Conservation (phyloP, 2,113 vertebrate species). For the Chloropsis hardwickii region DNA sequence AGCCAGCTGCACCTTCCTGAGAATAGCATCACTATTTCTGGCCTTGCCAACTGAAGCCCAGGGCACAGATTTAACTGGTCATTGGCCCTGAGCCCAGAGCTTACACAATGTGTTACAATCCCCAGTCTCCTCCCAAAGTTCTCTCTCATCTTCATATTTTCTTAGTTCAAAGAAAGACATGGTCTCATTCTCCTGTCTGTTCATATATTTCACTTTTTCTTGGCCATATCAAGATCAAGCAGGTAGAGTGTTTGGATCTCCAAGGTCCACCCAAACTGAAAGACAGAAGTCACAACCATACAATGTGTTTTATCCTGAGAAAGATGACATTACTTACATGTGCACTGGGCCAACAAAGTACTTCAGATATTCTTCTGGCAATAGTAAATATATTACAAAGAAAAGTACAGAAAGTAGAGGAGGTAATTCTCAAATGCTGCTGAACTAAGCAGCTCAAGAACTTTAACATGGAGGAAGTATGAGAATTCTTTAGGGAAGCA, state of each 20-base stretch:
- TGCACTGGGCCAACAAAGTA: not conserved
- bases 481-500: not conserved
- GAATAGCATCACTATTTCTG: conserved; percentile 45
- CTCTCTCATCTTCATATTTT: not conserved
- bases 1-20: conserved; percentile 20
- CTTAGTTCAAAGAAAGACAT: not conserved
- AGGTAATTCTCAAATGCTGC: not conserved
- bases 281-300: not conserved
- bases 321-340: not conserved
- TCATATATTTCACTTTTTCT: not conserved
- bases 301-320: not conserved
- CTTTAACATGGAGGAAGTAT: not conserved
- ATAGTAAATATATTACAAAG: not conserved
- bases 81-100: not conserved
- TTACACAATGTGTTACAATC: not conserved
- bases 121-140: not conserved
- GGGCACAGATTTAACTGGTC: not conserved
- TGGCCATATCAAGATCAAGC: not conserved
- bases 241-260: not conserved
- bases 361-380: not conserved
- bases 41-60: not conserved
- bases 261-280: not conserved
- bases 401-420: not conserved
- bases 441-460: not conserved
- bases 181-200: not conserved